Conservation (phyloP, 1,140 invertebrate genomes). For the Cotesia glomerata region DNA sequence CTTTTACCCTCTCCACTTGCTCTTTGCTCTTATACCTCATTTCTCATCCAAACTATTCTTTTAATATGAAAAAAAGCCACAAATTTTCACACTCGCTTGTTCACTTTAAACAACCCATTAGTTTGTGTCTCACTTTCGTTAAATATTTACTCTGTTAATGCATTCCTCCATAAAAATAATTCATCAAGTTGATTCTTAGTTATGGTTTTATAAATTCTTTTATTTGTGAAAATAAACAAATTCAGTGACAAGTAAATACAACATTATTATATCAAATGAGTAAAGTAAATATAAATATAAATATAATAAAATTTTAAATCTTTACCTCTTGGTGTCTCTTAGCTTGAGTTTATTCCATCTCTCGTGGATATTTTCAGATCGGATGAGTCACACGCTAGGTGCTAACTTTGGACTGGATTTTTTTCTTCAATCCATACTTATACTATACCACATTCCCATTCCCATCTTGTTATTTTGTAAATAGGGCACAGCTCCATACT, state of each 20-base stretch:
- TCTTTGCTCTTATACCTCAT: background rate
- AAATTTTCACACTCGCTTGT: constrained; percentile 5
- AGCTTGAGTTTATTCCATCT: background rate
- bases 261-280: too few species aligned
- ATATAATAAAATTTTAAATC: background rate
- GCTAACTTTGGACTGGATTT: constrained; percentile 20
- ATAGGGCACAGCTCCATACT: background rate
- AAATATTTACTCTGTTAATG: background rate
- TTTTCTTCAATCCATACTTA: background rate
- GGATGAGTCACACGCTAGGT: constrained; percentile 2
- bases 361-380: constrained; percentile 9
- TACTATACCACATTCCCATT: background rate
- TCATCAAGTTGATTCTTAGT: background rate
- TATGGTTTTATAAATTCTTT: too few species aligned
- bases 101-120: background rate
- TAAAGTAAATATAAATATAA: background rate
- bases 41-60: background rate
- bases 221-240: too few species aligned
- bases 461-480: background rate
- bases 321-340: background rate
- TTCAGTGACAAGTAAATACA: too few species aligned
- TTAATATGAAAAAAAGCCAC: constrained; percentile 2
- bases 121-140: background rate
- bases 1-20: background rate
- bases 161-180: background rate